A percentile compares a stretch with the other conserved stretches of the same genome.
These are phyloP conservation scores for Strongylocentrotus purpuratus DNA, from an alignment of 35 echinoderm and acorn worm species.

Conservation along the genomic window DNA sequence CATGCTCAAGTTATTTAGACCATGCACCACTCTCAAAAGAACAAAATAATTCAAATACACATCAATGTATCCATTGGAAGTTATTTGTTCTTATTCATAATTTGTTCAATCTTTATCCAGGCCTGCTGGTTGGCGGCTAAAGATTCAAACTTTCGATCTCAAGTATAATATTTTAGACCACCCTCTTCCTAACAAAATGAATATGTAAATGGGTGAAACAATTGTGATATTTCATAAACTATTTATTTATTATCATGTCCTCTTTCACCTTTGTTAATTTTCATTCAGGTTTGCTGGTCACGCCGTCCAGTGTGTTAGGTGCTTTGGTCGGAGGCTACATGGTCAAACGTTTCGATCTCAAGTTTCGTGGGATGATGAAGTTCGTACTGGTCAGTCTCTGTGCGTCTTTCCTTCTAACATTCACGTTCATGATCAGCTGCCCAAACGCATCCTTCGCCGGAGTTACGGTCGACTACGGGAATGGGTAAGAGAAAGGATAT, in stretches of 20 bases:
- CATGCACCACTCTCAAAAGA: too few relatives aligned
- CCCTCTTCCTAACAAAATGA: too few relatives aligned
- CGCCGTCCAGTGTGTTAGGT: constrained; percentile 79
- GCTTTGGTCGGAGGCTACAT: constrained; percentile 79
- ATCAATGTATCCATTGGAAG: too few relatives aligned
- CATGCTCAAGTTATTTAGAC: too few relatives aligned
- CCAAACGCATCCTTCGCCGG: constrained; percentile 84
- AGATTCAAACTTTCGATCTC: constrained; percentile 83
- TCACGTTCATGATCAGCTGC: constrained; percentile 75
- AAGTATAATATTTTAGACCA: constrained; percentile 50
- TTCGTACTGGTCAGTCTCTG: constrained; percentile 60
- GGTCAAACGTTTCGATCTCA: constrained; percentile 83
- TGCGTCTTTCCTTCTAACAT: constrained; percentile 54
- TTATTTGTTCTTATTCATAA: too few relatives aligned
- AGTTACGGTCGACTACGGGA: constrained; percentile 76
- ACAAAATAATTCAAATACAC: too few relatives aligned
- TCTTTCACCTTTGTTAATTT: not conserved
- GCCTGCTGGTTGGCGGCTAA: constrained; percentile 74
- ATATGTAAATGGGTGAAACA: too few relatives aligned
- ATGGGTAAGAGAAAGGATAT: constrained; percentile 64
- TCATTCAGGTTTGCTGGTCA: constrained; percentile 68
- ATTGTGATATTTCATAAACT: not conserved
- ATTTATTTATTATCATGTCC: not conserved
- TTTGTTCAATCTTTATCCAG: constrained; percentile 24
- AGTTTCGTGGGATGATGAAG: constrained; percentile 77